Percentiles rank a stretch among this genome's conserved stretches.
Conservation (phyloP, 2,888 invertebrate genomes). For the Galerucella pusilla region DNA sequence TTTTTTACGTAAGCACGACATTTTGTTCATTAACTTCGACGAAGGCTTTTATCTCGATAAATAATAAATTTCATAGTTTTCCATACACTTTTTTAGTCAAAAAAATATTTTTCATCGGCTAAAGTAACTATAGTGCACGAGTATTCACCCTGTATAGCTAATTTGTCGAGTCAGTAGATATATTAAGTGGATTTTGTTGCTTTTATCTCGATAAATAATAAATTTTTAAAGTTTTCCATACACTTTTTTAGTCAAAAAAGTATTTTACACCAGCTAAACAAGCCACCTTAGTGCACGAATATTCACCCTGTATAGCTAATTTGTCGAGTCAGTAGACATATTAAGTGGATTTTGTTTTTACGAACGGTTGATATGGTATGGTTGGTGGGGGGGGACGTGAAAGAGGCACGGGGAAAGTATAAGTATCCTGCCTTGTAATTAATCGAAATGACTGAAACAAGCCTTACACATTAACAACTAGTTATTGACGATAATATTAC, state of each 20-base stretch:
- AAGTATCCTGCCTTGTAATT: conserved; percentile 55
- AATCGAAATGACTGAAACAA: conserved; percentile 61
- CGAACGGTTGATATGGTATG: conserved; percentile 36
- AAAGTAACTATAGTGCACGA: too few relatives aligned
- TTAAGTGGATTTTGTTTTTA: conserved; percentile 19
- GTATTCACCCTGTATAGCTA: conserved; percentile 14
- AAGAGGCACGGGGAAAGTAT: conserved; percentile 26
- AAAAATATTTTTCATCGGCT: too few relatives aligned
- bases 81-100: too few relatives aligned
- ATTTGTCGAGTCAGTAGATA: conserved; percentile 37
- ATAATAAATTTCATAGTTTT: not conserved
- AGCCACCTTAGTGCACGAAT: too few relatives aligned
- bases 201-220: too few relatives aligned
- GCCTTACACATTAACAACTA: conserved; percentile 62
- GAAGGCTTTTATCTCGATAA: not conserved
- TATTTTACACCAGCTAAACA: too few relatives aligned
- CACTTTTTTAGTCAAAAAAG: too few relatives aligned
- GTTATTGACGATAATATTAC: conserved; percentile 56
- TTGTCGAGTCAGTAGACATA: conserved; percentile 34
- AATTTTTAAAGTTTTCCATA: too few relatives aligned
- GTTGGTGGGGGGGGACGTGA: conserved; percentile 7
- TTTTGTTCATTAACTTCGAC: not conserved
- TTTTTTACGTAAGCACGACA: conserved; percentile 4
- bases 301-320: conserved; percentile 27
- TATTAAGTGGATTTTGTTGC: not conserved